phyloP scores from a whole-genome alignment of 2,113 vertebrate genomes.

The Dasyornis broadbenti region DNA sequence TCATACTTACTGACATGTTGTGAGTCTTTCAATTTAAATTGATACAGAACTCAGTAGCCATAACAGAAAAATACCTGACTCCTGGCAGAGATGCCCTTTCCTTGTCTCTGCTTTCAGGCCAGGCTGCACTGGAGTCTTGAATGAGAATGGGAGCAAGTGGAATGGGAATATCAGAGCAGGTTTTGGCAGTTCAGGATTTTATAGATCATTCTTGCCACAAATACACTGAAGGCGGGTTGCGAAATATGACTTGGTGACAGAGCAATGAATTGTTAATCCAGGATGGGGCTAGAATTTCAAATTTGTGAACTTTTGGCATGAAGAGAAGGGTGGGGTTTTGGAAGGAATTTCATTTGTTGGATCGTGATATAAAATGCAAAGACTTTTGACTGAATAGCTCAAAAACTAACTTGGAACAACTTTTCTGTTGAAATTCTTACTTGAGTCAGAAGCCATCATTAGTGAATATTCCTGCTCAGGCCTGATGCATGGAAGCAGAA shows the following conservation, averaged over 20 bases:
- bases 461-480: background rate
- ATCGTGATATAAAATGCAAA: background rate
- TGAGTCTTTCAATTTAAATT: background rate
- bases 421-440: background rate
- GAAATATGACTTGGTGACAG: constrained; percentile 19
- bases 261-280: constrained; percentile 30
- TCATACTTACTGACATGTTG: background rate
- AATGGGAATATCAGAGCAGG: background rate
- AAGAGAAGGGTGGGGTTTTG: background rate
- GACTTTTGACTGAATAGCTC: background rate
- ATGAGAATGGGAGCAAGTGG: background rate
- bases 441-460: background rate
- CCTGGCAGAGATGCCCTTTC: background rate
- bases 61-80: background rate
- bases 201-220: background rate
- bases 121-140: background rate
- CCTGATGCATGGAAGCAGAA: background rate
- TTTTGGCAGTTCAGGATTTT: background rate
- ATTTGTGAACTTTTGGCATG: constrained; percentile 24
- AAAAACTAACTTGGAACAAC: background rate
- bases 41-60: background rate
- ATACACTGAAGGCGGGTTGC: background rate
- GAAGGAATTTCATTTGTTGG: background rate
- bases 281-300: constrained; percentile 26
- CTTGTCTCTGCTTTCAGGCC: background rate